A percentile compares a stretch with the other conserved stretches of the same genome.
Evolutionary conservation across 2,888 invertebrate genomes (phyloP).

Genomic region (Chrysolina americana): DNA sequence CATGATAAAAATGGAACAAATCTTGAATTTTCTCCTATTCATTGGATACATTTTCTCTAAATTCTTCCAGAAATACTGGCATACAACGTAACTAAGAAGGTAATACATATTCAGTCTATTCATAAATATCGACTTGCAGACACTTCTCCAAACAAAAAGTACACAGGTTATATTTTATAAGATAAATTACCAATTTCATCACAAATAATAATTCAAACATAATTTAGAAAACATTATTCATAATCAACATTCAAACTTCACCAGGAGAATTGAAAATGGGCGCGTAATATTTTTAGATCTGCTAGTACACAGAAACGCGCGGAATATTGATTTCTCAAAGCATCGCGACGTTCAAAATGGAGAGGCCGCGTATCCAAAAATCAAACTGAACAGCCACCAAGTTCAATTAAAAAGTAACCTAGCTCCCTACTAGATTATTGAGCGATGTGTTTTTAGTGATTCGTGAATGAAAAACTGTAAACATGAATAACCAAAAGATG

Average conservation of each 20-base stretch:
- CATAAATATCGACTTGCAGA: background rate
- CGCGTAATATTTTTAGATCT: constrained; percentile 56
- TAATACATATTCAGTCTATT: background rate
- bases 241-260: background rate
- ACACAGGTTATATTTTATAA: background rate
- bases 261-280: constrained; percentile 16
- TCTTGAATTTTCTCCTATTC: no score
- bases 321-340: constrained; percentile 62
- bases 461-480: constrained; percentile 33
- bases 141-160: background rate
- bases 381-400: constrained; percentile 32
- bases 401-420: background rate
- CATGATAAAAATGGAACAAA: no score
- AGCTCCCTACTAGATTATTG: background rate
- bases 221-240: background rate
- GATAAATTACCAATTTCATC: background rate
- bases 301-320: constrained; percentile 51
- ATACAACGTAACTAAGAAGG: no score
- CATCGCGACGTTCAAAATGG: constrained; percentile 60
- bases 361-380: constrained; percentile 52
- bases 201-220: background rate
- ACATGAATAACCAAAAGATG: constrained; percentile 65
- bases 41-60: no score
- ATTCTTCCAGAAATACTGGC: no score
- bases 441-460: constrained; percentile 36